Evolutionary conservation across 2,888 invertebrate genomes (phyloP).

Genomic region (Achlya flavicornis): DNA sequence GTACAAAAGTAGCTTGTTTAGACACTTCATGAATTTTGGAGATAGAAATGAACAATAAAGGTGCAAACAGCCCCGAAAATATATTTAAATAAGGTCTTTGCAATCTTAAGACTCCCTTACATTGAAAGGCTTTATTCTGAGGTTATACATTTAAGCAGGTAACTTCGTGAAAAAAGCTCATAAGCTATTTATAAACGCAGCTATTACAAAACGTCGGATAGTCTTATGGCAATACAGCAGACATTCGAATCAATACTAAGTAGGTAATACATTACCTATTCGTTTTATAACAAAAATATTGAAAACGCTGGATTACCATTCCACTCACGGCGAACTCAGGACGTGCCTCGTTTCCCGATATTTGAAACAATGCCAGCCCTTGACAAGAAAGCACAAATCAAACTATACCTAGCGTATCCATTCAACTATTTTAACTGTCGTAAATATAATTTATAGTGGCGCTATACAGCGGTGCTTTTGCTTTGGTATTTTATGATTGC

Average conservation of each 20-base stretch:
- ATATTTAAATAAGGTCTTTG: constrained; percentile 16
- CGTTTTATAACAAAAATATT: constrained; percentile 69
- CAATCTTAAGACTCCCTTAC: neutral
- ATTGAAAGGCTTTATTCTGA: constrained; percentile 7
- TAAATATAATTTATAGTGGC: constrained; percentile 50
- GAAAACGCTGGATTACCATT: constrained; percentile 66
- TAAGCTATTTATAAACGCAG: constrained; percentile 17
- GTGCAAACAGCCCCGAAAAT: neutral
- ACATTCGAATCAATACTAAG: constrained; percentile 44
- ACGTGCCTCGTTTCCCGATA: constrained; percentile 73
- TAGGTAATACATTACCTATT: constrained; percentile 51
- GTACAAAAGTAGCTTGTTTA: constrained; percentile 16
- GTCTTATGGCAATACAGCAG: constrained; percentile 10
- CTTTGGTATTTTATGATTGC: constrained; percentile 51
- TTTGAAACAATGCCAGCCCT: constrained; percentile 71
- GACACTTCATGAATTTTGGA: constrained; percentile 9
- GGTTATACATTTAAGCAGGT: constrained; percentile 4
- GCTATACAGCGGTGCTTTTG: constrained; percentile 34
- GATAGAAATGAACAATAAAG: constrained; percentile 11
- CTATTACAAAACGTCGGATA: constrained; percentile 11
- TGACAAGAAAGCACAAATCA: constrained; percentile 77
- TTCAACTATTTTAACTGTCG: constrained; percentile 57
- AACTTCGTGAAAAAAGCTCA: constrained; percentile 15
- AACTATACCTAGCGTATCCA: constrained; percentile 49
- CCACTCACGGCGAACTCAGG: constrained; percentile 60